Conservation (phyloP, 1,140 invertebrate genomes). For the Orius insidiosus region DNA sequence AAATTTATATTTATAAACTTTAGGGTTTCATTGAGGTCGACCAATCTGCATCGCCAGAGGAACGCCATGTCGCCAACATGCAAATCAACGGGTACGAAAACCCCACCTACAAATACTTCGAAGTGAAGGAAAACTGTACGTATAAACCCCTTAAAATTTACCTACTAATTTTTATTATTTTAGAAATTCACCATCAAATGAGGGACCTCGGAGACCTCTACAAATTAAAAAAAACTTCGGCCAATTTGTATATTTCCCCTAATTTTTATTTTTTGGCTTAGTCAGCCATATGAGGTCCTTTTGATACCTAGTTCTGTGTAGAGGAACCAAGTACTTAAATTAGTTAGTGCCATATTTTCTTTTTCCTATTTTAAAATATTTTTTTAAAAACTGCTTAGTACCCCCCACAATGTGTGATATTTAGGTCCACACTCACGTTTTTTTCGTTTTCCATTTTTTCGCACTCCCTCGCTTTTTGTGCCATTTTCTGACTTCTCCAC, state of each 20-base stretch:
- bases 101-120: slow-evolving; percentile 99
- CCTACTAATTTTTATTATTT: slow-evolving; percentile 6
- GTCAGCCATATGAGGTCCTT: slow-evolving; percentile 8
- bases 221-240: neutral
- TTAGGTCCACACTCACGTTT: neutral
- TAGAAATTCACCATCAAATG: slow-evolving; percentile 10
- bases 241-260: slow-evolving; percentile 18
- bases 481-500: neutral
- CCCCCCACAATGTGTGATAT: neutral
- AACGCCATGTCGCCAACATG: slow-evolving; percentile 97
- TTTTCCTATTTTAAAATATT: no score
- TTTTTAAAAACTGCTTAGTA: neutral
- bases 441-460: slow-evolving; percentile 2
- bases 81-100: slow-evolving; percentile 99
- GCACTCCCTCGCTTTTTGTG: neutral
- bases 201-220: slow-evolving; percentile 9
- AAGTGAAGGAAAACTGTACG: slow-evolving; percentile 64
- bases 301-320: slow-evolving; percentile 21
- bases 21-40: slow-evolving; percentile 84
- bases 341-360: slow-evolving; percentile 15
- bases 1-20: no score
- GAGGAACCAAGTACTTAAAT: slow-evolving; percentile 18
- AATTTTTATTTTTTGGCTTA: slow-evolving; percentile 4
- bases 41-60: slow-evolving; percentile 80
- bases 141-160: no score